phyloP scores from a whole-genome alignment of 2,888 invertebrate genomes.

The Ennomos quercinarius region DNA sequence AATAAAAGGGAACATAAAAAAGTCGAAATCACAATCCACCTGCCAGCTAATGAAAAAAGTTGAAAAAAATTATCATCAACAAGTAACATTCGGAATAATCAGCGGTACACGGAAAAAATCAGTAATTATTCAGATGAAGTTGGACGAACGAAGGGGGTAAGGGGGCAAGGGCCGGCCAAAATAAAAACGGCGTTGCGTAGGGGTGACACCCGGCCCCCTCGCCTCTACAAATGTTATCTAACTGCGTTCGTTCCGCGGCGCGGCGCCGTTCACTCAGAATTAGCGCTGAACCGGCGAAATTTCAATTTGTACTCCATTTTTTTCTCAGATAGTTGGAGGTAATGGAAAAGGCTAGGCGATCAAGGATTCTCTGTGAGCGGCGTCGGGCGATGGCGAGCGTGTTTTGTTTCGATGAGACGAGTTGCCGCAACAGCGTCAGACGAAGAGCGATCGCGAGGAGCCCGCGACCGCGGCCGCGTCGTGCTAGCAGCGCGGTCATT shows the following conservation, averaged over 20 bases:
- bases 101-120: slow-evolving; percentile 85
- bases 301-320: slow-evolving; percentile 81
- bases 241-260: slow-evolving; percentile 81
- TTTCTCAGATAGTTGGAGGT: slow-evolving; percentile 76
- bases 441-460: slow-evolving; percentile 34
- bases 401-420: slow-evolving; percentile 20
- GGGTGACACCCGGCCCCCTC: slow-evolving; percentile 76
- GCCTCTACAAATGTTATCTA: slow-evolving; percentile 84
- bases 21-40: slow-evolving; percentile 59
- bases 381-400: not conserved
- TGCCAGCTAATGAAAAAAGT: slow-evolving; percentile 76
- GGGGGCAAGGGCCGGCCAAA: slow-evolving; percentile 84
- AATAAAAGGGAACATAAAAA: slow-evolving; percentile 47
- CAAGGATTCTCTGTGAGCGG: slow-evolving; percentile 55
- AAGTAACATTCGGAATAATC: slow-evolving; percentile 85
- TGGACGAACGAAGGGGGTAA: slow-evolving; percentile 83
- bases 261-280: slow-evolving; percentile 74
- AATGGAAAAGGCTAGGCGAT: slow-evolving; percentile 70
- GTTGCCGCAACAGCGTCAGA: slow-evolving; percentile 16
- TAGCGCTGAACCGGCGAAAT: slow-evolving; percentile 79
- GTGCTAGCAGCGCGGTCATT: slow-evolving; percentile 71
- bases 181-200: slow-evolving; percentile 85
- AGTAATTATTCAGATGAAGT: slow-evolving; percentile 86
- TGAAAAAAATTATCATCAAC: slow-evolving; percentile 81
- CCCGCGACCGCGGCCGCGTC: slow-evolving; percentile 53